Evolutionary conservation across 2,113 vertebrate genomes (phyloP).

Genomic region (Aegithalos caudatus): DNA sequence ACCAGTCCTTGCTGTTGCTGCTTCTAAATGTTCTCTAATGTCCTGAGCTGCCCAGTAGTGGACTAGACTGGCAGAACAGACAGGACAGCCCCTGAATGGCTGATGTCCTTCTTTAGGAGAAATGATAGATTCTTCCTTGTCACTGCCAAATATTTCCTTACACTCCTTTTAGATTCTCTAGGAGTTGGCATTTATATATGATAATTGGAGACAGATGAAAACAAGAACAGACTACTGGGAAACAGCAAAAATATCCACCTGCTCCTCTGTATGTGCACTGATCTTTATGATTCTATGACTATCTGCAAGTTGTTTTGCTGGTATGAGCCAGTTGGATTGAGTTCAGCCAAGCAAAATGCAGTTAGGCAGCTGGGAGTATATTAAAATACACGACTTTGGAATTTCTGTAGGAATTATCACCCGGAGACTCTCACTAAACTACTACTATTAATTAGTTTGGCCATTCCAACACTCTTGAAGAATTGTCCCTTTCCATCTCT

Average conservation of each 20-base stretch:
- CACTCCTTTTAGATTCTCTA: not conserved
- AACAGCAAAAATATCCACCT: not conserved
- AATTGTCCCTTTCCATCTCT: not conserved
- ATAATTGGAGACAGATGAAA: not conserved
- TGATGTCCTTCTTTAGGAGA: not conserved
- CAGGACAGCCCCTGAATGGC: not conserved
- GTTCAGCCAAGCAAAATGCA: not conserved
- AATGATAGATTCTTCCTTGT: not conserved
- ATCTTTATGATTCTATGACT: not conserved
- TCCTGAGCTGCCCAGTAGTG: not conserved
- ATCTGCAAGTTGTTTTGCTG: not conserved
- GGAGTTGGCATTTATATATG: fast-evolving
- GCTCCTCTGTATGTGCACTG: not conserved
- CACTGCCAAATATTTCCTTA: not conserved
- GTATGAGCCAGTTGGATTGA: not conserved
- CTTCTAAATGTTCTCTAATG: not conserved
- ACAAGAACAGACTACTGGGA: not conserved
- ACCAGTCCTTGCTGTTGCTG: not conserved
- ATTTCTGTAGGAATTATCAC: not conserved
- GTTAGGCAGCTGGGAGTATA: not conserved
- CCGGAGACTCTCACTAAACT: not conserved
- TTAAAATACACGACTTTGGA: not conserved
- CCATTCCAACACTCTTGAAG: not conserved
- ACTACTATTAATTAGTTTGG: not conserved
- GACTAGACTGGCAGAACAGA: not conserved